phyloP scores from a whole-genome alignment of 2,888 invertebrate genomes.

The Lissonota sp. region DNA sequence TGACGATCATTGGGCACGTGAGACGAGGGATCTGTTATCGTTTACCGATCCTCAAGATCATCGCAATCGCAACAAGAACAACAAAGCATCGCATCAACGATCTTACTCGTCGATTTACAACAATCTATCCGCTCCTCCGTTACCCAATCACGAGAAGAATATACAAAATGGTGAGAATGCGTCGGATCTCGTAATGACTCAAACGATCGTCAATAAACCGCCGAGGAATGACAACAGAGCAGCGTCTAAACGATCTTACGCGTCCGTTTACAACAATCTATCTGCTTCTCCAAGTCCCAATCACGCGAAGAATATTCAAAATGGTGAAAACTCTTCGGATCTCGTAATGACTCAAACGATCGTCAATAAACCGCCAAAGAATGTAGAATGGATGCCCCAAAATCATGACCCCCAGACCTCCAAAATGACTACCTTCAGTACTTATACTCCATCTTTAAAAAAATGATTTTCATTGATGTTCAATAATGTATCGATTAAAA shows the following conservation, averaged over 20 bases:
- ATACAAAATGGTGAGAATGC: conserved; percentile 13
- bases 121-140: too few species aligned
- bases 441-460: background rate
- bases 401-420: background rate
- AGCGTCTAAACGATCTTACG: too few species aligned
- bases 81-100: background rate
- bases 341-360: background rate
- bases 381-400: background rate
- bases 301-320: background rate
- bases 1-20: conserved; percentile 38
- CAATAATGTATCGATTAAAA: conserved; percentile 7
- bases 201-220: background rate
- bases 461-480: background rate
- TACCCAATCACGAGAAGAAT: too few species aligned
- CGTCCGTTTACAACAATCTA: too few species aligned
- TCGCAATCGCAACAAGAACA: background rate
- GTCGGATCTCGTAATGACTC: background rate
- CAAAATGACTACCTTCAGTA: background rate
- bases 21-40: background rate
- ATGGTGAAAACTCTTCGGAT: background rate
- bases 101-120: too few species aligned
- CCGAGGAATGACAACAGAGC: background rate
- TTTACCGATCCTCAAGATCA: background rate
- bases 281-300: too few species aligned
- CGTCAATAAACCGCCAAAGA: background rate